Base-by-base conservation (phyloP, 2,113 vertebrate species). In the Lepus timidus region DNA sequence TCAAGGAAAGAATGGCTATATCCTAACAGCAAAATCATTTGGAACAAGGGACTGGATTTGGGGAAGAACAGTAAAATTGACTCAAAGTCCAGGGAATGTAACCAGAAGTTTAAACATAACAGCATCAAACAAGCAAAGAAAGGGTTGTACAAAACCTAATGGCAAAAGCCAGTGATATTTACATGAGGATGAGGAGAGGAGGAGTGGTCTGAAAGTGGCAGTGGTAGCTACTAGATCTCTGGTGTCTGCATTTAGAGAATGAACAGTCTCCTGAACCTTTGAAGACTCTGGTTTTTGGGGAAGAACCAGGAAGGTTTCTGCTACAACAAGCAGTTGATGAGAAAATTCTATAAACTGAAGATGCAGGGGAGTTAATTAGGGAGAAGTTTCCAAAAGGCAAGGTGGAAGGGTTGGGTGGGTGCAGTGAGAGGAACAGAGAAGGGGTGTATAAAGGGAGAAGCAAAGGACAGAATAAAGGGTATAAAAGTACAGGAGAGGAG, bases 171-270 rank as follows among this genome's bases (percentile, higher is more conserved):
- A 61, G 27, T 27, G 68, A 61, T 29, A 85, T 74, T 85, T 74
- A 85, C 49, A 61, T 33, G 27, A 93, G 73, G 25, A 49, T 80
- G 31, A 51, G 49, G 31, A 81, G 39, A 13, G 51, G 49, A 61
- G 31, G 36, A 61, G 20, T 23, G 67, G 31, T 62, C 74, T 90
- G 61, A 67, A 85, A 68, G 58, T 39, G 55, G 80, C 49, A 25
- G 23, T 80, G 33, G 33, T 58, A 33, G 55, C 29, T 64, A 52
- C 23, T 20, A 44, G 79, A 33, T 88, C 39, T 49, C 27, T 52
- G 55, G 64, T 22, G 79, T 73, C 29, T 74, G 86, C 55, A 68
- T 67, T 90, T 81, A 85, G 65, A 81, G 88, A 80, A 95, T 6
- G n/a, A 91, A 39, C 23, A 23, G 58, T 68, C 19, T 65, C 9